Conservation (phyloP, 2,888 invertebrate species). For the Bembecia ichneumoniformis region DNA sequence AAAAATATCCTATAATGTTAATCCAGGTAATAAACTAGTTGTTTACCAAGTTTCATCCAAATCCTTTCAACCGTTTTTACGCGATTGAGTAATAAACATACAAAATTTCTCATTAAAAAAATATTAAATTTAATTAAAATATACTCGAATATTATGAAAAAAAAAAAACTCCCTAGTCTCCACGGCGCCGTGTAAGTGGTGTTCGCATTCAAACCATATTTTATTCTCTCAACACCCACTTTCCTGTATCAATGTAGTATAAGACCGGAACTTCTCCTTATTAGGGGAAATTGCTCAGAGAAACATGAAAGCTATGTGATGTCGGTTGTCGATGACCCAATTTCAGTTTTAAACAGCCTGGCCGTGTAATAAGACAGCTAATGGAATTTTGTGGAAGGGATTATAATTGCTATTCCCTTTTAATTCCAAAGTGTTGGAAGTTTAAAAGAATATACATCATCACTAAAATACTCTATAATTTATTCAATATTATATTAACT, state of each 20-base stretch:
- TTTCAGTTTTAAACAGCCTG: slow-evolving; percentile 17
- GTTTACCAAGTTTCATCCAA: too few relatives aligned
- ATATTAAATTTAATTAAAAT: too few relatives aligned
- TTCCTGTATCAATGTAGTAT: slow-evolving; percentile 1
- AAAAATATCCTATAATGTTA: too few relatives aligned
- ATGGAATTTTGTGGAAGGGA: slow-evolving; percentile 16
- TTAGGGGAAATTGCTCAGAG: slow-evolving; percentile 47
- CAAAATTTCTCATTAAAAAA: too few relatives aligned
- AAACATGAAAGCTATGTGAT: slow-evolving; percentile 32
- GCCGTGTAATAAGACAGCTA: slow-evolving; percentile 21
- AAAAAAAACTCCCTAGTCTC: not conserved
- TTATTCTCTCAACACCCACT: slow-evolving; percentile 19
- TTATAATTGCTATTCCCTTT: not conserved
- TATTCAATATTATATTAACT: too few relatives aligned
- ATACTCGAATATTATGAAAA: too few relatives aligned
- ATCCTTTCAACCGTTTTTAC: too few relatives aligned
- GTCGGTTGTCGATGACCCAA: slow-evolving; percentile 33
- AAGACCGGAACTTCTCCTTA: slow-evolving; percentile 9
- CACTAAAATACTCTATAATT: too few relatives aligned
- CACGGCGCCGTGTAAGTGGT: not conserved
- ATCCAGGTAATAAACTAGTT: too few relatives aligned
- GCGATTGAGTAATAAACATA: too few relatives aligned
- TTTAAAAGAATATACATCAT: too few relatives aligned
- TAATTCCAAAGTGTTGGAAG: too few relatives aligned
- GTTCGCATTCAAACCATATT: not conserved